Conservation (phyloP, 2,888 invertebrate genomes). For the Lasioglossum leucozonium region DNA sequence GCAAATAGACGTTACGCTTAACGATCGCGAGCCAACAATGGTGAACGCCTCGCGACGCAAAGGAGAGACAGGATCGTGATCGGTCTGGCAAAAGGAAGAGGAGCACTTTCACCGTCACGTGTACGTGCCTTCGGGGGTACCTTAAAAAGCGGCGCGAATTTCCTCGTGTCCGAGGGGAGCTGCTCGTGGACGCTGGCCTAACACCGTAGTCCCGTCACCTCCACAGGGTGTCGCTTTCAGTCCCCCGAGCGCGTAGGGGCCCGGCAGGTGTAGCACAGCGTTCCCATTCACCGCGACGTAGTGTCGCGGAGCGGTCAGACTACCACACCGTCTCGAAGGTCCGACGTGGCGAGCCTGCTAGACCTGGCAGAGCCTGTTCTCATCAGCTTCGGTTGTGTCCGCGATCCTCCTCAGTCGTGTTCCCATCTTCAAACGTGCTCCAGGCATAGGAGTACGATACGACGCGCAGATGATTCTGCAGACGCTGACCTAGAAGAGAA, state of each 20-base stretch:
- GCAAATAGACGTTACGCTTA: neutral
- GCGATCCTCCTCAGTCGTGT: neutral
- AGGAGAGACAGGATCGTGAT: neutral
- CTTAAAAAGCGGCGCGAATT: constrained; percentile 17
- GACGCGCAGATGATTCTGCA: neutral
- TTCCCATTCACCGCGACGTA: constrained; percentile 66
- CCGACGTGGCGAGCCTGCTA: neutral
- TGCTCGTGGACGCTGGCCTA: constrained; percentile 7
- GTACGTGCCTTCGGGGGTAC: neutral
- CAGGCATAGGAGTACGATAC: neutral
- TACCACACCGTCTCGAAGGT: neutral
- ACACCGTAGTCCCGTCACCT: constrained; percentile 53
- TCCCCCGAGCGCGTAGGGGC: constrained; percentile 59
- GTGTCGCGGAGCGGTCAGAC: constrained; percentile 28
- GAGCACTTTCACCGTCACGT: neutral
- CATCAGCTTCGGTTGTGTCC: neutral
- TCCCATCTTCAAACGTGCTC: neutral
- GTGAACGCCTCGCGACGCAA: too few species aligned
- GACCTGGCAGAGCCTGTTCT: neutral
- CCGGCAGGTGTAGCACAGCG: constrained; percentile 70
- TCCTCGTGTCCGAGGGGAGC: neutral
- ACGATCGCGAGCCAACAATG: neutral
- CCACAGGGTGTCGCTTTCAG: constrained; percentile 72
- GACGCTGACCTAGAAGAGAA: neutral
- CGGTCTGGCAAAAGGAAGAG: neutral